phyloP scores from a whole-genome alignment of 35 echinoderm and acorn worm genomes.

The Anneissia japonica region DNA sequence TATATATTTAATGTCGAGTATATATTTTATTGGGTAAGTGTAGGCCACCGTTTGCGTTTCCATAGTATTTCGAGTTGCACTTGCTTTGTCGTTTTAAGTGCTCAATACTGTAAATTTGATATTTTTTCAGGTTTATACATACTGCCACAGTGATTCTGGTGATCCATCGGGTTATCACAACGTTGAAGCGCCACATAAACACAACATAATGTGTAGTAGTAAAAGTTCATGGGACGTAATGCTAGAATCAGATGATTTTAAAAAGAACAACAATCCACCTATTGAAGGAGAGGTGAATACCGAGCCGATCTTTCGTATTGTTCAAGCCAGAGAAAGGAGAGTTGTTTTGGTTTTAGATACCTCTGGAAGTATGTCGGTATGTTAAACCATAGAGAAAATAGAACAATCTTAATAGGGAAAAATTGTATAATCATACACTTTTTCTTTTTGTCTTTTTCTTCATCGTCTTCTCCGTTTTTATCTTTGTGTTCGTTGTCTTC shows the following conservation, averaged over 20 bases:
- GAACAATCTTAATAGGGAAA: too few species aligned
- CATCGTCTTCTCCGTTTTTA: neutral
- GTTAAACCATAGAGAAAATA: too few species aligned
- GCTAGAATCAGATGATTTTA: slow-evolving; percentile 34
- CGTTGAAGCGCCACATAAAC: slow-evolving; percentile 43
- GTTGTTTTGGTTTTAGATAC: slow-evolving; percentile 43
- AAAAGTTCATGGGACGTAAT: slow-evolving; percentile 57
- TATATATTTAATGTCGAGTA: too few species aligned
- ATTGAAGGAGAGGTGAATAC: slow-evolving; percentile 6
- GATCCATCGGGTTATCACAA: slow-evolving; percentile 37
- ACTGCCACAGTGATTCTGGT: slow-evolving; percentile 35
- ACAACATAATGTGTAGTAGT: slow-evolving; percentile 47
- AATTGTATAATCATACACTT: neutral
- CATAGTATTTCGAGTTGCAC: too few species aligned
- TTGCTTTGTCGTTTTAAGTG: too few species aligned
- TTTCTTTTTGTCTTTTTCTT: neutral
- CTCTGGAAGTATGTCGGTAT: slow-evolving; percentile 42
- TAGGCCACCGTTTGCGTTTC: too few species aligned
- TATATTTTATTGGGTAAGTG: too few species aligned
- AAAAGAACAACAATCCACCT: slow-evolving; percentile 20
- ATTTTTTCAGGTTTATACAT: neutral
- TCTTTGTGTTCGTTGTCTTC: neutral
- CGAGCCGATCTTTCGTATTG: slow-evolving; percentile 14
- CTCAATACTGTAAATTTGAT: too few species aligned
- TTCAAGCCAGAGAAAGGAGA: slow-evolving; percentile 7